Conservation (phyloP, 1,140 invertebrate genomes). For the Scaptodrosophila lebanonensis region DNA sequence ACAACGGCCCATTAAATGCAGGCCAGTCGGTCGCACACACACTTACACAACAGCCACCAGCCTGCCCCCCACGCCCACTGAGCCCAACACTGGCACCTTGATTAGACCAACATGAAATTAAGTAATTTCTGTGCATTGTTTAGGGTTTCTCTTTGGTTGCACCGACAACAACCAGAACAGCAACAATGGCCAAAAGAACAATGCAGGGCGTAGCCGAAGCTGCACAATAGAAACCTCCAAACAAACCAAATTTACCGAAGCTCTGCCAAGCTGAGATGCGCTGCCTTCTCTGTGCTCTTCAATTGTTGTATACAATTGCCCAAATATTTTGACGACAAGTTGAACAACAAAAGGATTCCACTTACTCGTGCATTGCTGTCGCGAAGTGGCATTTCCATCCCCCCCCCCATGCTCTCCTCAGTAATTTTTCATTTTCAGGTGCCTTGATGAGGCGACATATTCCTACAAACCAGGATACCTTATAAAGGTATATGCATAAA, state of each 20-base stretch:
- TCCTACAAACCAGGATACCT: too few relatives aligned
- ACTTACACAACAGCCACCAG: constrained; percentile 3
- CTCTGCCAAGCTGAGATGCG: constrained; percentile 26
- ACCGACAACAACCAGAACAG: constrained; percentile 8
- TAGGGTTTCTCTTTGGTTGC: constrained; percentile 41
- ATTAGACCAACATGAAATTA: constrained; percentile 74
- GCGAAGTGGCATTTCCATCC: too few relatives aligned
- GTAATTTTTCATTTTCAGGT: too few relatives aligned
- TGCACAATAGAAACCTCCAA: constrained; percentile 37
- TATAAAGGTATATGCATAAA: too few relatives aligned
- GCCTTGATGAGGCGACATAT: too few relatives aligned
- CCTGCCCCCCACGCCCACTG: constrained; percentile 31
- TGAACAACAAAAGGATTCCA: too few relatives aligned
- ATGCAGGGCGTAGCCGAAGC: neutral
- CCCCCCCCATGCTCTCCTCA: too few relatives aligned
- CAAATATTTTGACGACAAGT: neutral
- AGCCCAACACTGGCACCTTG: constrained; percentile 62
- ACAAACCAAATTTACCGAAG: constrained; percentile 56
- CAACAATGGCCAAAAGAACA: constrained; percentile 30
- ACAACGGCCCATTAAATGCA: constrained; percentile 39
- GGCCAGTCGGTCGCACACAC: constrained; percentile 7
- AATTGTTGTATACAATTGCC: neutral
- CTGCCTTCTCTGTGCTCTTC: constrained; percentile 2
- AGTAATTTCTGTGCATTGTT: constrained; percentile 67
- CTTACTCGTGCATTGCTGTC: too few relatives aligned